Percentiles rank a stretch among this genome's conserved stretches.
These are phyloP conservation scores for Catharus fuscescens DNA, from an alignment of 2,113 vertebrate genomes.

Conservation along the genomic window DNA sequence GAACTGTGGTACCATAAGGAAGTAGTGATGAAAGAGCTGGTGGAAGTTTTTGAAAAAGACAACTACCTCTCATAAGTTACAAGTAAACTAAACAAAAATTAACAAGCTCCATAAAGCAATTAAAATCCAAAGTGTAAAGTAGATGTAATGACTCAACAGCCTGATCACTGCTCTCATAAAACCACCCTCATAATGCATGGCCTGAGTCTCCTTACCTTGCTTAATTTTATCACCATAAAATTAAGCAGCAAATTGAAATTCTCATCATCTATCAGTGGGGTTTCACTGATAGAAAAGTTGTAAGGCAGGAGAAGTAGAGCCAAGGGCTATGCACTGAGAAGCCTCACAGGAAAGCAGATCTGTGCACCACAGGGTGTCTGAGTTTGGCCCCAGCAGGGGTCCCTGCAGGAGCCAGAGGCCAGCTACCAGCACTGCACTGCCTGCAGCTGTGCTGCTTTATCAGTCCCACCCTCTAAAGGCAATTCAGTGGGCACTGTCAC, in stretches of 20 bases:
- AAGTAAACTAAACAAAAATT: constrained; percentile 44
- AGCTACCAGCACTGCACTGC: not conserved
- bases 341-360: not conserved
- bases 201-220: not conserved
- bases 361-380: not conserved
- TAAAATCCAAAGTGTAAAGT: constrained; percentile 39
- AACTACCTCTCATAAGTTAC: not conserved
- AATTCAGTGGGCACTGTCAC: not conserved
- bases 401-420: rapidly evolving
- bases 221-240: not conserved
- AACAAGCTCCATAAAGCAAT: constrained; percentile 49
- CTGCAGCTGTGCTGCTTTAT: not conserved
- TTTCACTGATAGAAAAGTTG: not conserved
- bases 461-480: not conserved
- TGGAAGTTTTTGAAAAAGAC: not conserved
- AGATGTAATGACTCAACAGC: constrained; percentile 46
- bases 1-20: not conserved
- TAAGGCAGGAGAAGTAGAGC: not conserved
- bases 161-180: constrained; percentile 19
- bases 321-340: not conserved
- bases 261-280: not conserved
- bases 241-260: not conserved
- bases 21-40: constrained; percentile 7
- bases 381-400: not conserved
- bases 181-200: not conserved